Conservation (phyloP, 1,140 invertebrate genomes). For the Trachelipus rathkii region DNA sequence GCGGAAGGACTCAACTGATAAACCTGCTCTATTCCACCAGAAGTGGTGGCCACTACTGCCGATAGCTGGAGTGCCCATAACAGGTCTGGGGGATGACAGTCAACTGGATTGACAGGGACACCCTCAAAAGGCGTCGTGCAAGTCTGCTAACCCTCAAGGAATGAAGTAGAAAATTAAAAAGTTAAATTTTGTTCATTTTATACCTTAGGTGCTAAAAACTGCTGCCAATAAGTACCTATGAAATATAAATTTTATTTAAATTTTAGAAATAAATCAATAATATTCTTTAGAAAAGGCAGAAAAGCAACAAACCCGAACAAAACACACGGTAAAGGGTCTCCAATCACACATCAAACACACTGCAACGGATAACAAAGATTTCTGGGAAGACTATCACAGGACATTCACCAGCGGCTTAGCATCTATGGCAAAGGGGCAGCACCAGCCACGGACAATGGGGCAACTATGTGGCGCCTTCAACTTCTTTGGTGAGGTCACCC, state of each 20-base stretch:
- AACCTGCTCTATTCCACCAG: constrained; percentile 14
- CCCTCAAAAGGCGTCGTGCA: not conserved
- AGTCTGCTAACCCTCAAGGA: not conserved
- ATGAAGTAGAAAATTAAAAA: not conserved
- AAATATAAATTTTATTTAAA: not conserved
- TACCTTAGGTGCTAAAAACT: not conserved
- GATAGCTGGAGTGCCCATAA: not conserved
- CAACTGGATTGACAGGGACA: constrained; percentile 16
- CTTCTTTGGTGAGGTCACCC: not conserved
- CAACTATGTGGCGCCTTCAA: constrained; percentile 1
- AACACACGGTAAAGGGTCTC: too few relatives aligned
- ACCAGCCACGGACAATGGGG: not conserved
- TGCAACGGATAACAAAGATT: too few relatives aligned
- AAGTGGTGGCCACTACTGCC: constrained; percentile 17
- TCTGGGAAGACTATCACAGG: not conserved
- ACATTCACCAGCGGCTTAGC: not conserved
- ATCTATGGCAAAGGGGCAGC: not conserved
- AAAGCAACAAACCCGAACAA: too few relatives aligned
- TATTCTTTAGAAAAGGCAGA: not conserved
- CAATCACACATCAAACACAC: too few relatives aligned
- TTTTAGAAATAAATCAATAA: not conserved
- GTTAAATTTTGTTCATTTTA: not conserved
- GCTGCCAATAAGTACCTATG: not conserved
- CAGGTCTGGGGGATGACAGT: not conserved
- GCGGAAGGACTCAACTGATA: not conserved